A percentile compares a stretch with the other conserved stretches of the same genome.
phyloP scores from a whole-genome alignment of 2,113 vertebrate genomes.

The Holacanthus passer region DNA sequence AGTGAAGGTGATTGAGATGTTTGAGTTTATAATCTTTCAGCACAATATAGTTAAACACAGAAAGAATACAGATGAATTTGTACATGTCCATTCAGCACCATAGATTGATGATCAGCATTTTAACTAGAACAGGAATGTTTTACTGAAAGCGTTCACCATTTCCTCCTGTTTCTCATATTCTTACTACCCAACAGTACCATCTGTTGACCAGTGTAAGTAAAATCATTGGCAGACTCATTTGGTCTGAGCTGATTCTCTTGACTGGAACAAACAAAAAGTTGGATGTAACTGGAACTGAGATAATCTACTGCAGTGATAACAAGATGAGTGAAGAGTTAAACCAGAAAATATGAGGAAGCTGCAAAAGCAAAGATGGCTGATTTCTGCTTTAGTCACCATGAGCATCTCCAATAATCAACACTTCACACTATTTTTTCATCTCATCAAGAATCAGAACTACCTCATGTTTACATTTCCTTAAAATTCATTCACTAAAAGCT shows the following conservation, averaged over 20 bases:
- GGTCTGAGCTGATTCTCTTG: neutral
- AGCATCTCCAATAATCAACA: neutral
- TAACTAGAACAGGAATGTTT: neutral
- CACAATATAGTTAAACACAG: neutral
- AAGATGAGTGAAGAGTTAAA: neutral
- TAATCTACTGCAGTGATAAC: neutral
- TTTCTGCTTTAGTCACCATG: neutral
- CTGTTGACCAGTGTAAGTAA: slow-evolving; percentile 23
- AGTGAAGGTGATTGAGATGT: neutral
- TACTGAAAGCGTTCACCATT: neutral
- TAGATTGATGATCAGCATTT: neutral
- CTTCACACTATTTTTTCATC: neutral
- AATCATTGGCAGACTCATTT: neutral
- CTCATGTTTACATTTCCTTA: neutral
- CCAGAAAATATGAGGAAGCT: neutral
- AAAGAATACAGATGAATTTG: neutral
- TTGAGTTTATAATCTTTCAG: neutral
- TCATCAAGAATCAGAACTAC: neutral
- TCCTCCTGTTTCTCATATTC: neutral
- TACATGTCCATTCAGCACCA: neutral
- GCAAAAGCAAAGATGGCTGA: neutral
- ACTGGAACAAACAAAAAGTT: neutral
- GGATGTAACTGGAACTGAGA: neutral
- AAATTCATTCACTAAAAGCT: neutral
- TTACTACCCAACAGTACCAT: slow-evolving; percentile 7